Base-by-base conservation (phyloP, 2,113 vertebrate genomes). In the Psephotus haematonotus region DNA sequence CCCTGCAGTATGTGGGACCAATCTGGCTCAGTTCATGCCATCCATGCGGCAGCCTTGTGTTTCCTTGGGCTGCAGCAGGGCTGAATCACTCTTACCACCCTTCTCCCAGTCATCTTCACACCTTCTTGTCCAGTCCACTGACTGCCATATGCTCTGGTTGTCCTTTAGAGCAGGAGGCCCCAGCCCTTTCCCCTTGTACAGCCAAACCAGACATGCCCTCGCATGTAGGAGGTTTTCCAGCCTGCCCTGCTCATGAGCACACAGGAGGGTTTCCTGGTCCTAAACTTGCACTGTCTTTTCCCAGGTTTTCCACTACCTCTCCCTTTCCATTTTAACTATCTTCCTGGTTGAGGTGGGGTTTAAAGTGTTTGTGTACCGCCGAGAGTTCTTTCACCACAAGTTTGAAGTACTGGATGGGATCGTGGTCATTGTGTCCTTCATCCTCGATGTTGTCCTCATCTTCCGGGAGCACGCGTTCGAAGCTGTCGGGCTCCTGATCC, bases 311-410 rank as follows among this genome's bases (percentile, higher is more conserved):
- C 99, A 99, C 92, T 99, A 98, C 95, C 93, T 99, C 85, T 99
- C 99, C 84, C 92, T 99, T 81, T 98, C 98, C 76, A 98, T 99
- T 78, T 97, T 99, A 83, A 98, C 97, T 29, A 98, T 99, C 92
- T 99, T 99, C 85, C 97, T 99, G 98, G 75, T 99, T 67, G 99
- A 99, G 95, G 94, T 99, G 91, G 90, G 50, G 25, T 98, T 99
- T 10, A 99, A 99, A 88, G 63, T 99, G 22, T 99, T 91, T 5
- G 97, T 98, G 15, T 99, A 98, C 90, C 98, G 97, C 44, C 28
- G 98, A 68, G 99, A 99, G 96, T 99, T 99, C 97, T 99, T 99
- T 85, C 95, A 98, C 19, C 99, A 99, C 97, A 99, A 99, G 96
- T 99, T 99, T 6, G 99, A 99, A 77, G 98, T 99, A 93, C 98